Evolutionary conservation across 2,888 invertebrate species (phyloP).

Genomic region (Hydrotaea diabolus): DNA sequence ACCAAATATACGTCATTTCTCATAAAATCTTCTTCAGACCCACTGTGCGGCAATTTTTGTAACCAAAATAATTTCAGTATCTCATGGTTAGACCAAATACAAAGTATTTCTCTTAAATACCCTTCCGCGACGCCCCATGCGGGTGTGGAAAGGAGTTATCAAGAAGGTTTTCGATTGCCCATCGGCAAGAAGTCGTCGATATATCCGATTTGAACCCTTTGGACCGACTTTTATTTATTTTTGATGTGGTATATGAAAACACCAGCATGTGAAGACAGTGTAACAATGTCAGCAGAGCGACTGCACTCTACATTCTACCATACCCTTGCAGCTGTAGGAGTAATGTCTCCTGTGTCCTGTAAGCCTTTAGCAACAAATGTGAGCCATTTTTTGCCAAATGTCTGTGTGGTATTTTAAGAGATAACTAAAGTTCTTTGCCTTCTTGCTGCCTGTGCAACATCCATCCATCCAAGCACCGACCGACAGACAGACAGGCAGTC

Average conservation of each 20-base stretch:
- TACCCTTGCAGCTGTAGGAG: background rate
- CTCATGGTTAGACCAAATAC: too few species aligned
- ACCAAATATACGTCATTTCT: too few species aligned
- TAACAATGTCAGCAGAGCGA: background rate
- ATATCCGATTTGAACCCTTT: too few species aligned
- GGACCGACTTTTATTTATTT: background rate
- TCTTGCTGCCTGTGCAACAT: conserved; percentile 9
- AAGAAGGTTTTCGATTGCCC: too few species aligned
- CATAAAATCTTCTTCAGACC: too few species aligned
- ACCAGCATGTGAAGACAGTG: background rate
- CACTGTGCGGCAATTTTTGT: too few species aligned
- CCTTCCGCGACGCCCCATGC: too few species aligned
- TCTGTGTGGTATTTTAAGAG: conserved; percentile 22
- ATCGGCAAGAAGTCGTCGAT: too few species aligned
- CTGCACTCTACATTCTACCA: background rate
- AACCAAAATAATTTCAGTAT: too few species aligned
- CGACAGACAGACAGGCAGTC: conserved; percentile 17
- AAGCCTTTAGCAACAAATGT: conserved; percentile 11
- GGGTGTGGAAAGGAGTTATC: too few species aligned
- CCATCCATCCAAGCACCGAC: conserved; percentile 14
- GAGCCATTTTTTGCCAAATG: conserved; percentile 1
- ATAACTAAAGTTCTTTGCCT: conserved; percentile 15
- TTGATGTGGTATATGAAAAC: background rate
- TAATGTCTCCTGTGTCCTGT: background rate
- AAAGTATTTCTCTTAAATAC: too few species aligned